phyloP scores from a whole-genome alignment of 2,888 invertebrate genomes.

The Stenurella melanura region DNA sequence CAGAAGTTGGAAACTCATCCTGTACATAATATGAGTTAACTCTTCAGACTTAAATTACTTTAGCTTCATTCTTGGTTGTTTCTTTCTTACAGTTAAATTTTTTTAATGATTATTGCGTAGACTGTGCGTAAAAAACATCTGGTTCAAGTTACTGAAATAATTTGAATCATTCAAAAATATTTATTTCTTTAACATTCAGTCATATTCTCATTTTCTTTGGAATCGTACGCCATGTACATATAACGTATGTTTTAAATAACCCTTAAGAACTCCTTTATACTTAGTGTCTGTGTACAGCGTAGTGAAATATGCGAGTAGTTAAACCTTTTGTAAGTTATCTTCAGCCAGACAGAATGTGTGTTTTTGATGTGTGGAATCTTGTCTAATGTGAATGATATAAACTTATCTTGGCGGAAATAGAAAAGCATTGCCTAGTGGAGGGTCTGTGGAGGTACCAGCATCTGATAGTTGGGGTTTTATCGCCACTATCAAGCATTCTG shows the following conservation, averaged over 20 bases:
- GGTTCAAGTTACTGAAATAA: too few relatives aligned
- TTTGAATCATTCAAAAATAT: too few relatives aligned
- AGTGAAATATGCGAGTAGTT: constrained; percentile 10
- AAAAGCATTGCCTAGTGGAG: constrained; percentile 54
- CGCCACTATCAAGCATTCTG: constrained; percentile 57
- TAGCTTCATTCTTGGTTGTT: too few relatives aligned
- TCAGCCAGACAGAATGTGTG: constrained; percentile 35
- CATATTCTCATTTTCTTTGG: too few relatives aligned
- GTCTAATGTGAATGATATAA: constrained; percentile 48
- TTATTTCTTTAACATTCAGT: too few relatives aligned
- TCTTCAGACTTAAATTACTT: too few relatives aligned
- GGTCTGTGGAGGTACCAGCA: constrained; percentile 64
- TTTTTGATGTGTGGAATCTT: constrained; percentile 52
- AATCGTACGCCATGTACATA: not conserved
- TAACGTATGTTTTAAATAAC: not conserved
- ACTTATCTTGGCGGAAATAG: constrained; percentile 55
- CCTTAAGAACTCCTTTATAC: not conserved
- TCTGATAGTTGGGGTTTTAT: constrained; percentile 61
- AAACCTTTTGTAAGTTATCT: constrained; percentile 33
- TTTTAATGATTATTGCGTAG: too few relatives aligned
- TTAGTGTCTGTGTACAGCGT: not conserved
- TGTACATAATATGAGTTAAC: too few relatives aligned
- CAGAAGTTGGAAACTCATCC: too few relatives aligned
- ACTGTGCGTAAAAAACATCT: too few relatives aligned
- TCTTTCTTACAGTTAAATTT: too few relatives aligned